A percentile compares a stretch with the other conserved stretches of the same genome.
Conservation (phyloP, 2,888 invertebrate species). For the Ophion ellenae region DNA sequence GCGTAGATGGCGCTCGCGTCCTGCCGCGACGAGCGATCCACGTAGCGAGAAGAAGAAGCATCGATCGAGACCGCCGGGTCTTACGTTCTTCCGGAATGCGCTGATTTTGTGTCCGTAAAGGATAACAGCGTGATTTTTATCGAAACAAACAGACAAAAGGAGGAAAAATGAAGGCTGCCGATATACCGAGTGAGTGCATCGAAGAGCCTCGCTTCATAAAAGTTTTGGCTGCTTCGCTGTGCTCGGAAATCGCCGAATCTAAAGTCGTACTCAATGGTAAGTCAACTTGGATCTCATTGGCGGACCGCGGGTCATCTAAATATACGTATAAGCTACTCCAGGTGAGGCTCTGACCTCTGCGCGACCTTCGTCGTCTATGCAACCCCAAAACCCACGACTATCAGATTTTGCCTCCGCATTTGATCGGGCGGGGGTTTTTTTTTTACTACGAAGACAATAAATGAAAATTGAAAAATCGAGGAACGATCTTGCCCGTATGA, state of each 20-base stretch:
- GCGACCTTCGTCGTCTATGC: neutral
- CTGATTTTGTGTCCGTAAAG: neutral
- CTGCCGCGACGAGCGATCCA: neutral
- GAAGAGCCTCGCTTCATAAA: slow-evolving; percentile 56
- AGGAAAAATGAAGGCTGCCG: slow-evolving; percentile 31
- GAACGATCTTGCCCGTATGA: neutral
- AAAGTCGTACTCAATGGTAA: slow-evolving; percentile 42
- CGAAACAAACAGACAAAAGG: neutral
- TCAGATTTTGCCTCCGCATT: neutral
- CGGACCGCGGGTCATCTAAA: neutral
- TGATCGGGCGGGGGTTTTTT: neutral
- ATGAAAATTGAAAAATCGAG: neutral
- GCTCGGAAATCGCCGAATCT: slow-evolving; percentile 52
- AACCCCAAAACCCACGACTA: neutral
- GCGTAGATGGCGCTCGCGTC: slow-evolving; percentile 8
- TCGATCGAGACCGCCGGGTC: neutral
- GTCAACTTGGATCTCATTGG: neutral
- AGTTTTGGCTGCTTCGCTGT: slow-evolving; percentile 57
- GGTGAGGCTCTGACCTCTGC: neutral
- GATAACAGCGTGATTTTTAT: neutral
- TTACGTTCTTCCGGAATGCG: neutral
- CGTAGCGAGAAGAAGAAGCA: neutral
- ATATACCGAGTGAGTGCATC: slow-evolving; percentile 55
- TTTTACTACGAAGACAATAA: neutral
- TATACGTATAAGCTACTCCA: neutral